Evolutionary conservation across 2,797 vertebrate genomes (phyloP).

Genomic region (Tokudaia muenninki): DNA sequence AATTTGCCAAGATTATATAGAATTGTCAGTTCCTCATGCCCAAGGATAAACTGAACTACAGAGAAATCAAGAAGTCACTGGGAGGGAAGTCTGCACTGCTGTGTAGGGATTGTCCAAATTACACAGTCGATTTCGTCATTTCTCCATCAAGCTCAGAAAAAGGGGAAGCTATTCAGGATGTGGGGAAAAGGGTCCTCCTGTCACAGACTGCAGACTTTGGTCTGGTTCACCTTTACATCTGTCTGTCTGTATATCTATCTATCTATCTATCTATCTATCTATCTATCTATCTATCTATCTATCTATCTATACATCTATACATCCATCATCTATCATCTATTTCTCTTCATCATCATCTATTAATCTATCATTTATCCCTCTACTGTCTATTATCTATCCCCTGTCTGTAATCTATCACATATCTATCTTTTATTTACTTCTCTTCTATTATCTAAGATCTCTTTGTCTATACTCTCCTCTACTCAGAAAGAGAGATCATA

Average conservation of each 20-base stretch:
- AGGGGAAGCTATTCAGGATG: too few relatives aligned
- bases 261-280: neutral
- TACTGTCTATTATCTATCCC: neutral
- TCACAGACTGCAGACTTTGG: neutral
- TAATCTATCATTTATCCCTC: neutral
- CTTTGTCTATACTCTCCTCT: neutral
- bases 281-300: neutral
- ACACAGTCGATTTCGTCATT: neutral
- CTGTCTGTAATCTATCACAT: neutral
- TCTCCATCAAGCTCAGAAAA: neutral
- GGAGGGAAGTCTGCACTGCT: neutral
- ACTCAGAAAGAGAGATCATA: neutral
- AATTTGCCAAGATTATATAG: conserved; percentile 47
- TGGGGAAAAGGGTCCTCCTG: neutral
- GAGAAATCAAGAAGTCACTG: conserved; percentile 54
- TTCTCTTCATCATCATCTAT: neutral
- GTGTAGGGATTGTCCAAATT: neutral
- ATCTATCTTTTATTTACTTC: neutral
- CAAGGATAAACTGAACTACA: neutral
- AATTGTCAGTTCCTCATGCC: conserved; percentile 36
- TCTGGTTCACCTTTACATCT: neutral
- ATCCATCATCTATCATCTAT: neutral
- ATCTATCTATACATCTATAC: neutral
- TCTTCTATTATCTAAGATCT: neutral
- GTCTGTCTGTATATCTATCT: neutral